Base-by-base conservation (phyloP, 2,113 vertebrate genomes). In the Micromys minutus region DNA sequence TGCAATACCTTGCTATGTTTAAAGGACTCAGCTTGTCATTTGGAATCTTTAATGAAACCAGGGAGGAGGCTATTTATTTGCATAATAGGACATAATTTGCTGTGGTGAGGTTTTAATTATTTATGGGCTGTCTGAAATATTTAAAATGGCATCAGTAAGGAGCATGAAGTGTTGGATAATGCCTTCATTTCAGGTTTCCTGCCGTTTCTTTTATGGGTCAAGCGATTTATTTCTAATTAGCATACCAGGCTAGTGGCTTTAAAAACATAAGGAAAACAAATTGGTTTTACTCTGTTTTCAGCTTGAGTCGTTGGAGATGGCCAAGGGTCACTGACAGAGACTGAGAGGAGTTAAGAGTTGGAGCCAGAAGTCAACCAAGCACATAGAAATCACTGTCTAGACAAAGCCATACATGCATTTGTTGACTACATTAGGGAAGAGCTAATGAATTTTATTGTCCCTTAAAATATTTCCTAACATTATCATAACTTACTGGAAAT, bases 61-160 rank as follows among this genome's bases (percentile, higher is more conserved):
- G 98, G 98, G 98, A 98, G 98, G 98, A 98, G 98, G 98, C 98
- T 98, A 98, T 99, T 98, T 99, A 98, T 99, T 99, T 99, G 98
- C 98, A 98, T 99, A 99, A 99, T 98, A 98, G 98, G 98, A 98
- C 98, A 98, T 99, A 98, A 98, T 99, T 98, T 98, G 98, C 98
- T 98, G 97, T 98, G 98, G 98, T 98, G 98, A 98, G 92, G 95
- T 98, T 98, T 99, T 99, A 99, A 99, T 99, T 99, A 98, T 99
- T 99, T 98, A 99, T 98, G 98, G 98, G 72, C 97, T 97, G 97
- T 98, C 98, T 98, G 97, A 98, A 99, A 98, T 98, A 98, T 98
- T 98, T 98, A 98, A 98, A 98, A 98, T 98, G 98, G 98, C 98
- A 98, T 98, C 98, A 97, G 98, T 98, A 98, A 98, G 96, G 97